These are phyloP conservation scores for Zelostemma sp. DNA, from an alignment of 1,140 invertebrate species.

Conservation along the genomic window DNA sequence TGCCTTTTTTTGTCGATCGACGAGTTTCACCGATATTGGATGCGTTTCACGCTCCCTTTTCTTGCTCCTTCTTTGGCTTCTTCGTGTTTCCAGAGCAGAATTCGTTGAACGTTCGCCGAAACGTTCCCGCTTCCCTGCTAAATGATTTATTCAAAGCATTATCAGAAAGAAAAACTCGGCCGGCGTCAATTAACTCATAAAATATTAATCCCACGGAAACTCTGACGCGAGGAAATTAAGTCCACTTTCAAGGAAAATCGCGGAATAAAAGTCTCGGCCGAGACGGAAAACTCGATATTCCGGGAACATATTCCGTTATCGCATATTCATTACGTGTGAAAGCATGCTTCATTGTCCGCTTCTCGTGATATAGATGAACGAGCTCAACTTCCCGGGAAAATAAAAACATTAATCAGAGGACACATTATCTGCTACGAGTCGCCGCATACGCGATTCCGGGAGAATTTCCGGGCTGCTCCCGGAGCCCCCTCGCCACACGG, in stretches of 20 bases:
- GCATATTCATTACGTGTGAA: constrained; percentile 5
- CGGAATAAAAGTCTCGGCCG: too few species aligned
- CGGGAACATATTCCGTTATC: background rate
- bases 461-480: constrained; percentile 11
- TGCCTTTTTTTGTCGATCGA: constrained; percentile 34
- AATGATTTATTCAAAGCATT: constrained; percentile 18
- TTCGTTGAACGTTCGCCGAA: background rate
- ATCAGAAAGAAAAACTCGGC: constrained; percentile 9
- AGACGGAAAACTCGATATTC: too few species aligned
- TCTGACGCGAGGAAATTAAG: too few species aligned
- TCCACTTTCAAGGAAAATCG: too few species aligned
- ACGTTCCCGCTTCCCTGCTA: background rate
- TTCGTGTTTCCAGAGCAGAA: constrained; percentile 1
- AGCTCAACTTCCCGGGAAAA: constrained; percentile 14
- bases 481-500: constrained; percentile 1
- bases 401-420: constrained; percentile 24
- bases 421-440: constrained; percentile 19
- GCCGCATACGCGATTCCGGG: constrained; percentile 3
- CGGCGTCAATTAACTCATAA: constrained; percentile 26
- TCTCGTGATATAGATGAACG: background rate
- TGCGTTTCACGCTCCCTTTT: constrained; percentile 22
- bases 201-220: too few species aligned
- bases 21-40: constrained; percentile 29
- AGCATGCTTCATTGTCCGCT: background rate
- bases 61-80: constrained; percentile 25